A percentile compares a stretch with the other conserved stretches of the same genome.
Evolutionary conservation across 1,140 invertebrate genomes (phyloP).

Genomic region (Bombus sibiricus): DNA sequence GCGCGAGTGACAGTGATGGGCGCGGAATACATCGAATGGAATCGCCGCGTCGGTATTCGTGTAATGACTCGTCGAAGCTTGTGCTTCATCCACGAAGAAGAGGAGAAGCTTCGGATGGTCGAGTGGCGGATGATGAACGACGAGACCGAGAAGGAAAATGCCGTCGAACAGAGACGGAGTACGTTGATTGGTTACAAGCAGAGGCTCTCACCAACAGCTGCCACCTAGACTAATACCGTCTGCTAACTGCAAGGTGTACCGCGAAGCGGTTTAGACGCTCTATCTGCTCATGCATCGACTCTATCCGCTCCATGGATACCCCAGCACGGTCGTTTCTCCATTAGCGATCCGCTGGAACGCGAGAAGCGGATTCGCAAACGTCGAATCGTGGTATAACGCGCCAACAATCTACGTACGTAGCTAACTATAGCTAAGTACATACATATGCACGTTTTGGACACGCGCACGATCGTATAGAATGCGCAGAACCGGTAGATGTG

Average conservation of each 20-base stretch:
- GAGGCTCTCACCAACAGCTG: constrained; percentile 65
- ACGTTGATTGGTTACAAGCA: constrained; percentile 65
- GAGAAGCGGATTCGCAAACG: neutral
- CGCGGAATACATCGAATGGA: neutral
- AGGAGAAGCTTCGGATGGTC: constrained; percentile 55
- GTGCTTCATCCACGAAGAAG: constrained; percentile 28
- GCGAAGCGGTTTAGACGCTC: constrained; percentile 43
- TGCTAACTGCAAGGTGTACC: constrained; percentile 62
- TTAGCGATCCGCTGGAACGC: constrained; percentile 1
- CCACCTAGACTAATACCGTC: constrained; percentile 68
- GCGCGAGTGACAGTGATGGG: neutral
- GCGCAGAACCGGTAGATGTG: too few species aligned
- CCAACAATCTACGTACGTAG: neutral
- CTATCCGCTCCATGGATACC: constrained; percentile 5
- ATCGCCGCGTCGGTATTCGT: constrained; percentile 43
- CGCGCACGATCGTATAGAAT: neutral
- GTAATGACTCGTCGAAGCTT: constrained; percentile 61
- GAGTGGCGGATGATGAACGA: constrained; percentile 59
- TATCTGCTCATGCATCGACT: constrained; percentile 60
- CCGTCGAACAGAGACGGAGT: constrained; percentile 45
- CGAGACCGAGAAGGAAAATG: constrained; percentile 51
- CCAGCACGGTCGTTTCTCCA: constrained; percentile 43
- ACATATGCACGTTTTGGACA: neutral
- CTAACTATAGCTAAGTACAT: too few species aligned
- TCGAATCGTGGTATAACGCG: neutral